Evolutionary conservation across 2,797 vertebrate genomes (phyloP), one percentile per base, ranked within the genome.

Genomic region (Microcaecilia unicolor): DNA sequence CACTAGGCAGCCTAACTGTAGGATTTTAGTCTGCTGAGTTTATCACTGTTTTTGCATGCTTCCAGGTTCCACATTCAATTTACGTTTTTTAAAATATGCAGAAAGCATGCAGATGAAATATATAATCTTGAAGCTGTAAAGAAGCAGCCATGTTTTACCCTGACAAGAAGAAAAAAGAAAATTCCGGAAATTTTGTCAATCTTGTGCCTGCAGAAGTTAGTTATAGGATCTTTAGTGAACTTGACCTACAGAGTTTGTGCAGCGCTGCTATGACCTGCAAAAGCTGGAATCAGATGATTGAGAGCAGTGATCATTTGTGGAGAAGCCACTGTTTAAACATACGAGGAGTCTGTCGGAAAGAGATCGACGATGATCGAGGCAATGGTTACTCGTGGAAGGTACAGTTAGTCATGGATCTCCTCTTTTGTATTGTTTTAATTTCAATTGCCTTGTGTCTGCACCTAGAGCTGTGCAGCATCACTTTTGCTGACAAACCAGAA

Each of bases 311-410:
- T 32, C 30, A 44, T 19, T 61, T 94, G 14, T 92, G 92, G 92
- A 72, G 80, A 58, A 64, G 38, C n/a, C 86, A 84, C 48, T 93
- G 90, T 43, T 53, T 83, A 47, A 67, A 50, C 12, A 28, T 72
- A 34, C 43, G 76, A 17, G 61, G 75, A 3, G 30, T 89, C 11
- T 93, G 90, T 41, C 69, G 35, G 39, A 68, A 67, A 38, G 89
- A 95, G 52, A 69, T 93, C 6, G 84, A 90, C 29, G 6, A 65
- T 0, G 90, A 93, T 60, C 42, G 82, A 4, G 48, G 66, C 3
- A 45, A 53, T 1, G 88, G 90, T 0, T 72, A 78, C 16, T 89
- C 90, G 18, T 94, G 90, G 89, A 92, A 86, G 88, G 90, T 91
- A 62, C 46, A 61, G 31, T 5, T 19, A 3, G 26, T 28, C 9